Conservation (phyloP, 2,113 vertebrate species). For the Pagrus major region DNA sequence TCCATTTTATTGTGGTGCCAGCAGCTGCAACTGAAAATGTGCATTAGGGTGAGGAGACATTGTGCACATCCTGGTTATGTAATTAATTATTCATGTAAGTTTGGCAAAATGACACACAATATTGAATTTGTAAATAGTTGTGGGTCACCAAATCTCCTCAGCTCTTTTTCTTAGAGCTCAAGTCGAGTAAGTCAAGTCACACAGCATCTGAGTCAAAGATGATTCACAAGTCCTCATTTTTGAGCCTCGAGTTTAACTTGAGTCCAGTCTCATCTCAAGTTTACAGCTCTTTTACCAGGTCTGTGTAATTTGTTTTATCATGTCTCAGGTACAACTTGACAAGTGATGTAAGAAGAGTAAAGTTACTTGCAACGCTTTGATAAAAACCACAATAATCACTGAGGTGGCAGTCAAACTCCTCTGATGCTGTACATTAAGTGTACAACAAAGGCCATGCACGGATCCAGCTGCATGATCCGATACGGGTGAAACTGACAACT, state of each 20-base stretch:
- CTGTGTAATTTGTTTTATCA: slow-evolving; percentile 7
- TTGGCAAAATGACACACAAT: too few species aligned
- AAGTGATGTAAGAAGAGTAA: slow-evolving; percentile 9
- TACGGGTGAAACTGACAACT: slow-evolving; percentile 48
- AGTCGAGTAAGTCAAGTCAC: too few species aligned
- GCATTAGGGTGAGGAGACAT: not conserved
- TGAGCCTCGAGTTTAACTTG: too few species aligned
- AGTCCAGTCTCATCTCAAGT: too few species aligned
- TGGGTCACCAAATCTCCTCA: too few species aligned
- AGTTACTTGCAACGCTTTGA: slow-evolving; percentile 55
- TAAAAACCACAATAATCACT: slow-evolving; percentile 62
- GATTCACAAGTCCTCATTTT: too few species aligned
- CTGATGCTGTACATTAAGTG: slow-evolving; percentile 29
- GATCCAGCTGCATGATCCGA: slow-evolving; percentile 50
- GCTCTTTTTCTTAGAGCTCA: too few species aligned
- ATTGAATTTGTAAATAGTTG: too few species aligned
- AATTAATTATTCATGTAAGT: too few species aligned
- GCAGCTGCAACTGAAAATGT: not conserved
- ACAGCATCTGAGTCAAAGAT: too few species aligned
- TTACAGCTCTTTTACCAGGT: not conserved
- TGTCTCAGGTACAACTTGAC: not conserved
- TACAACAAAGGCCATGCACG: slow-evolving; percentile 35
- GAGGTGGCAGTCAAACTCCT: slow-evolving; percentile 23
- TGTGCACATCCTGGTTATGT: not conserved
- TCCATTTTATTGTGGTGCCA: too few species aligned